Base-by-base conservation (phyloP, 2,113 vertebrate genomes). In the Urocynchramus pylzowi region DNA sequence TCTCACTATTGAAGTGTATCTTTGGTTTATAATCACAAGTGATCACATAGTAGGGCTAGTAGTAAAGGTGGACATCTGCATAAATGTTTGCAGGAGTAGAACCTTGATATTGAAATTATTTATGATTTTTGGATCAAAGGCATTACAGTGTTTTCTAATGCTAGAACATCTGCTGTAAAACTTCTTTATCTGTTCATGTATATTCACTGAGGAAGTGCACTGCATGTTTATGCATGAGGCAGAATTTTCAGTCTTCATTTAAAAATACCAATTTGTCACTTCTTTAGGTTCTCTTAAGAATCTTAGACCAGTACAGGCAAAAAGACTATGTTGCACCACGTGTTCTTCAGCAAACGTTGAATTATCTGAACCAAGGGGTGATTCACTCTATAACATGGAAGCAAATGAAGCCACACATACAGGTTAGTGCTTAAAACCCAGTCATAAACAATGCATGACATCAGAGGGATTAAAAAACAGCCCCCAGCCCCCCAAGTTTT, bases 301-400 rank as follows among this genome's bases (percentile, higher is more conserved):
- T 99, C 95, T 97, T 99, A 92, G 99, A 99, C 57, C 99, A 99
- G 54, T 98, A 99, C 95, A 96, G 99, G 30, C 99, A 98, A 96
- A 99, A 99, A 93, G 98, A 98, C 68, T 99, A 99, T 4, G 97
- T 99, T 28, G 98, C 99, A 0, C 99, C 99, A 30, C 99, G 99
- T 15, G 99, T 99, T 90, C 98, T 99, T 94, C 99, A 99, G 97
- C 99, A 99, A 81, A 97, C 98, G 0, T 97, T 99, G 75, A 99
- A 98, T 95, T 99, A 99, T 93, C 97, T 99, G 95, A 99, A 98
- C 94, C 99, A 99, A 93, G 98, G 98, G 4, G 95, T 99, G 47
- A 98, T 98, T 23, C 99, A 99, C 92, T 99, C 99, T 17, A 90
- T 99, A 50, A 99, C 99, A 4, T 99, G 99, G 99, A 99, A 99